Evolutionary conservation across 1,140 invertebrate species (phyloP).

Genomic region (Bombus waltoni): DNA sequence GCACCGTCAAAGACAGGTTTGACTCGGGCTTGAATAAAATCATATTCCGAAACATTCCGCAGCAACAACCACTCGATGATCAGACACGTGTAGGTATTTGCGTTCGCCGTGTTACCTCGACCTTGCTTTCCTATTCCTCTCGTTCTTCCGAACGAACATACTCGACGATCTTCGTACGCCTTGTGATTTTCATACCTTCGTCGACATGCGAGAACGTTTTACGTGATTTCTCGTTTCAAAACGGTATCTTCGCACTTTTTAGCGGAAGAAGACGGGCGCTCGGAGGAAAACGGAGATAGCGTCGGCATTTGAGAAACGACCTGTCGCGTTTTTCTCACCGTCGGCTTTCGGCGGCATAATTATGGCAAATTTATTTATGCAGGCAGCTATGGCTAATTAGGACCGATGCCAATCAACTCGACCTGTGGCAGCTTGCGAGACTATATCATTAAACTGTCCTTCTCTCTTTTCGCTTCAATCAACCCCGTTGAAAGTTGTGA

Average conservation of each 20-base stretch:
- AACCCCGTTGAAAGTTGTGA: neutral
- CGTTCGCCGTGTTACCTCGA: slow-evolving; percentile 9
- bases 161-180: too few species aligned
- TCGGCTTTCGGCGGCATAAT: neutral
- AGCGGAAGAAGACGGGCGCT: neutral
- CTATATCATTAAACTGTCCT: slow-evolving; percentile 24
- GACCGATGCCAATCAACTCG: slow-evolving; percentile 24
- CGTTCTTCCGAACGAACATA: too few species aligned
- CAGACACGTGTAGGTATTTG: neutral
- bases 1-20: too few species aligned
- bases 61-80: too few species aligned
- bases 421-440: neutral
- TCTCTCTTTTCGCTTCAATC: neutral
- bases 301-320: slow-evolving; percentile 1
- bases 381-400: slow-evolving; percentile 36
- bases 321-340: neutral
- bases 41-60: too few species aligned
- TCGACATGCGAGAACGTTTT: too few species aligned
- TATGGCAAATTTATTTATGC: neutral
- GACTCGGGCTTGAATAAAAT: too few species aligned
- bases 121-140: slow-evolving; percentile 25
- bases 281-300: neutral
- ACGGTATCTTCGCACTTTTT: neutral
- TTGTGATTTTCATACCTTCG: too few species aligned
- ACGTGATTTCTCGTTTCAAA: neutral